Evolutionary conservation across 1,140 invertebrate species (phyloP).

Genomic region (Pemphigus obesinymphae): DNA sequence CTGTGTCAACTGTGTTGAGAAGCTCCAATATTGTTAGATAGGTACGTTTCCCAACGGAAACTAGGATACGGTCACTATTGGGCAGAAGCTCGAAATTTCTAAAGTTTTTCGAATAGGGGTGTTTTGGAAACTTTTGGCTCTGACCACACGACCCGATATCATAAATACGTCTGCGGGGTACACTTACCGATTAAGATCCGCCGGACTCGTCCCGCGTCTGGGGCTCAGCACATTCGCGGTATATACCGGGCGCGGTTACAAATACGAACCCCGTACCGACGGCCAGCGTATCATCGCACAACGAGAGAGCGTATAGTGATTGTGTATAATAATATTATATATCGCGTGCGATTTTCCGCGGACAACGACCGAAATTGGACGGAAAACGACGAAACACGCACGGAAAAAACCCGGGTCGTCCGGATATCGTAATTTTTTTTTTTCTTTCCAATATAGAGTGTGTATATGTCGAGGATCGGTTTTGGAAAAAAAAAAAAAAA

Average conservation of each 20-base stretch:
- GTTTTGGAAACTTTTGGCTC: too few species aligned
- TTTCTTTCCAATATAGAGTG: too few species aligned
- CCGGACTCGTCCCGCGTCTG: neutral
- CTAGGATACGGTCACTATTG: too few species aligned
- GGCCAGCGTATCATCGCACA: neutral
- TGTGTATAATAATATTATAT: neutral
- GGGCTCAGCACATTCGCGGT: neutral
- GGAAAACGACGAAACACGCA: neutral
- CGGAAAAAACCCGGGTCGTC: neutral
- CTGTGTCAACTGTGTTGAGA: too few species aligned
- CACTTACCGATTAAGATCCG: conserved; percentile 5
- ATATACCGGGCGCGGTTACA: neutral
- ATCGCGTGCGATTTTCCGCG: neutral
- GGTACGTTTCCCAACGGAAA: too few species aligned
- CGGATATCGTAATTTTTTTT: neutral
- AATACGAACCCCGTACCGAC: neutral
- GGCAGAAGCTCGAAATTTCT: too few species aligned
- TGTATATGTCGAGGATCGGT: too few species aligned
- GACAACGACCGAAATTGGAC: neutral
- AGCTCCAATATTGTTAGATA: too few species aligned
- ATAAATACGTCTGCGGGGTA: neutral
- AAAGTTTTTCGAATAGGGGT: too few species aligned
- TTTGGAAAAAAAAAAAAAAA: neutral
- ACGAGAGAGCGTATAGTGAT: too few species aligned
- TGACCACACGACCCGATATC: too few species aligned